phyloP scores from a whole-genome alignment of 92 coral and sea anemone genomes.

The Porites lobata region DNA sequence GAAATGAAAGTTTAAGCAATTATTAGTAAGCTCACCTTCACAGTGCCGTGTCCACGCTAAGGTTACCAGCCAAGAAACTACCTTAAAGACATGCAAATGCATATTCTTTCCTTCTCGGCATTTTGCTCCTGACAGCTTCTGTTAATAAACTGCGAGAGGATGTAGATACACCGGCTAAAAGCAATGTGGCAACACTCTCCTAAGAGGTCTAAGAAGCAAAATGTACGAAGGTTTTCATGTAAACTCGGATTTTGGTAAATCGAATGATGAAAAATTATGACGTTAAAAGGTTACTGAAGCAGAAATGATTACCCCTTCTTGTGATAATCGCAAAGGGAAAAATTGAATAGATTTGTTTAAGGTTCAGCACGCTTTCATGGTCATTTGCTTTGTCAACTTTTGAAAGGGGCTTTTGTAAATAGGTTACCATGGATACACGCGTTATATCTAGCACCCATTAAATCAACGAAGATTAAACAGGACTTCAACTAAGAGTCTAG shows the following conservation, averaged over 20 bases:
- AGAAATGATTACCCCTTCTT: neutral
- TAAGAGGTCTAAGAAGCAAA: neutral
- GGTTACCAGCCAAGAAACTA: neutral
- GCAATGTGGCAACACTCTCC: neutral
- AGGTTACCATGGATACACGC: constrained; percentile 4
- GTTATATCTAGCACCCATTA: neutral
- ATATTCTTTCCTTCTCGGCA: neutral
- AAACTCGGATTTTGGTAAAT: neutral
- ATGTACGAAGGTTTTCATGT: neutral
- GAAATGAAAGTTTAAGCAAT: neutral
- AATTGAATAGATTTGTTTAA: constrained; percentile 9
- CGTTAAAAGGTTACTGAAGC: constrained; percentile 13
- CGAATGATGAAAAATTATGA: neutral
- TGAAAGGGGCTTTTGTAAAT: neutral
- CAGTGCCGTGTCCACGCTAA: neutral
- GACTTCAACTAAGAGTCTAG: neutral
- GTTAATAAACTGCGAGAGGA: neutral
- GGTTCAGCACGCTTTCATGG: neutral
- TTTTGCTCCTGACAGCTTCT: neutral
- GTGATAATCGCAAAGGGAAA: neutral
- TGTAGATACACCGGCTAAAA: neutral
- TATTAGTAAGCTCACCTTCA: constrained; percentile 3
- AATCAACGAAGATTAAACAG: neutral
- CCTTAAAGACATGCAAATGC: neutral
- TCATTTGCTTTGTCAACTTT: constrained; percentile 2